Conservation (phyloP, 2,113 vertebrate genomes). For the Megalops atlanticus region DNA sequence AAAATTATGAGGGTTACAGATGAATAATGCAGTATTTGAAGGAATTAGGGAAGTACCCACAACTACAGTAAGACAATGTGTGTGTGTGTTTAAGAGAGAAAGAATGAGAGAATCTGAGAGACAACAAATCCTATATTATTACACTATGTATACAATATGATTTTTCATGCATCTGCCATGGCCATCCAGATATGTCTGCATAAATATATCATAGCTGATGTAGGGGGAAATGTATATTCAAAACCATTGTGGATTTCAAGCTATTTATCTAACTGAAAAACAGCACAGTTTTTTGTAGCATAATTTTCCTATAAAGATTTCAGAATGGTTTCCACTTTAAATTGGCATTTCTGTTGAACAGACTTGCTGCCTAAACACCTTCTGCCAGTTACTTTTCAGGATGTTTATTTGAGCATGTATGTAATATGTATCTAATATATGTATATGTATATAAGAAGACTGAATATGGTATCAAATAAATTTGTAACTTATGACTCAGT, state of each 20-base stretch:
- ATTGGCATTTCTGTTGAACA: constrained; percentile 30
- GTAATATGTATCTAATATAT: constrained; percentile 18
- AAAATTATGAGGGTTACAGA: not conserved
- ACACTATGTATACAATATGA: not conserved
- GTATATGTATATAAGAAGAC: constrained; percentile 20
- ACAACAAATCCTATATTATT: not conserved
- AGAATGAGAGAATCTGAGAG: not conserved
- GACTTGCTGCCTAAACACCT: not conserved
- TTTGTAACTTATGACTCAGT: constrained; percentile 18
- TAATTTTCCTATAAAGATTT: not conserved
- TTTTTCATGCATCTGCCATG: not conserved
- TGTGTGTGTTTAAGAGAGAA: constrained; percentile 8
- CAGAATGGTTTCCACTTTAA: constrained; percentile 18
- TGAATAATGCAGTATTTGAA: not conserved
- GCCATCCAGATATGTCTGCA: not conserved
- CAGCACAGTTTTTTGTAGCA: constrained; percentile 14
- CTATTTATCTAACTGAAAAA: constrained; percentile 11
- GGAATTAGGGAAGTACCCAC: not conserved
- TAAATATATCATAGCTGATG: not conserved
- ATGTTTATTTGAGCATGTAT: constrained; percentile 21
- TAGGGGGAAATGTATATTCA: not conserved
- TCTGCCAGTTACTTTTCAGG: not conserved
- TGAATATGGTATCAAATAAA: constrained; percentile 23
- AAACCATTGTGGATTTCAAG: constrained; percentile 3
- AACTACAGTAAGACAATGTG: not conserved